Evolutionary conservation across 1,140 invertebrate genomes (phyloP), one percentile per base, ranked within the genome.

Genomic region (Euwallacea fornicatus): DNA sequence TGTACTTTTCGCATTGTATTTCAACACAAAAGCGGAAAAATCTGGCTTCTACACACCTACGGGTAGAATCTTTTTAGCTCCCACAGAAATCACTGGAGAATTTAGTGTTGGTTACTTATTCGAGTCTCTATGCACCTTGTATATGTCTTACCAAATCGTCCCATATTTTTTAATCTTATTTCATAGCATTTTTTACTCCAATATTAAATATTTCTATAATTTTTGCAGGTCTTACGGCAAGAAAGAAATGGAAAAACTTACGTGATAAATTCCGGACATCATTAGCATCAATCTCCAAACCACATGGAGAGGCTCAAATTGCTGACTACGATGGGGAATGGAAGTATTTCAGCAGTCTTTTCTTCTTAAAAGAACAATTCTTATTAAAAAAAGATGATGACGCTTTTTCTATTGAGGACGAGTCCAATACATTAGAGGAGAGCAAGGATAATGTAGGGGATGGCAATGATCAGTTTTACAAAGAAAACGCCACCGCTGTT

Each of bases 211-310:
- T 33, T 33, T 33, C 1, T 33, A 33, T 33, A 4, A 33, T 61
- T 58, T 53, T 82, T 79, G 21, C 76, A 84, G 83, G 80, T 67
- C 79, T 81, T 64, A 80, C 81, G 73, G 83, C 82, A 6, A 76
- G 82, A 70, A 71, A 81, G 0, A 84, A 84, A 78, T 84, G 82
- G 82, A 83, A 84, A 65, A 82, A 83, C 66, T 77, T 84, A 61
- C 71, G 83, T 61, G 83, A 84, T 56, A 82, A 81, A 78, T 83
- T 82, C 1, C 73, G 82, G 44, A 83, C 81, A 53, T 82, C 83
- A 74, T 77, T 80, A 6, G 66, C 80, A 4, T 83, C 83, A 76
- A 60, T 62, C 11, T 50, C 61, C 8, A 53, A 59, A 61, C 42
- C 46, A 10, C 46, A 66, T 6, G 71, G 66, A 59, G 66, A 74